Percentiles rank a stretch among this genome's conserved stretches.
phyloP scores from a whole-genome alignment of 1,140 invertebrate species.

The Zaprionus vittiger region DNA sequence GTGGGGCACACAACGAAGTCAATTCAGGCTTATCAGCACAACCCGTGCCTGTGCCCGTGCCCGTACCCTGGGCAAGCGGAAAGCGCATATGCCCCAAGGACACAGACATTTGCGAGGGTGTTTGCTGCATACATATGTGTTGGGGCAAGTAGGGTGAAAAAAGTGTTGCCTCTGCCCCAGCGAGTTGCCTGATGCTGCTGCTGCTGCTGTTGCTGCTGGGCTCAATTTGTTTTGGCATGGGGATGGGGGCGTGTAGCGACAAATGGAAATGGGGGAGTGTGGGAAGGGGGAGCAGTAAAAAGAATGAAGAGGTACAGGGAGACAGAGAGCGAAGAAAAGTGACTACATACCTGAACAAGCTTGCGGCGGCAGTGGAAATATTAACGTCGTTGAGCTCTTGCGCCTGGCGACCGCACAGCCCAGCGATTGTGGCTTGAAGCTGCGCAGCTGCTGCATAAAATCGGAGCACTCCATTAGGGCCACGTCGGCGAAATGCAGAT shows the following conservation, averaged over 20 bases:
- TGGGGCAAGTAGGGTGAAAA: slow-evolving; percentile 3
- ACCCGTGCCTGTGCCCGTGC: not conserved
- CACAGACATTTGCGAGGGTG: not conserved
- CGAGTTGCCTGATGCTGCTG: not conserved
- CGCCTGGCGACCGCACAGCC: slow-evolving; percentile 96
- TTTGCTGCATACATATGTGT: slow-evolving; percentile 18
- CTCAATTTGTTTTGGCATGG: slow-evolving; percentile 9
- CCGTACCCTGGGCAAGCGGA: not conserved
- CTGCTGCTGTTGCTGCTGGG: slow-evolving; percentile 6
- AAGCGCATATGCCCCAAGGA: slow-evolving; percentile 8
- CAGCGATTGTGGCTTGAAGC: slow-evolving; percentile 97
- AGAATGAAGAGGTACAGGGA: not conserved
- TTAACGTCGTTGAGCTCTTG: slow-evolving; percentile 96
- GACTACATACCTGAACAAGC: slow-evolving; percentile 93
- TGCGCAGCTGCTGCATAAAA: slow-evolving; percentile 97
- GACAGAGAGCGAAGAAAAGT: slow-evolving; percentile 8
- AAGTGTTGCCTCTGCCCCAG: slow-evolving; percentile 8
- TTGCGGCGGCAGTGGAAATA: slow-evolving; percentile 96
- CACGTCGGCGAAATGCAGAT: slow-evolving; percentile 89
- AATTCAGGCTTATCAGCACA: not conserved
- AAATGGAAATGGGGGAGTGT: not conserved
- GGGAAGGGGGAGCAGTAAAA: slow-evolving; percentile 8
- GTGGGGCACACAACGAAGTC: not conserved
- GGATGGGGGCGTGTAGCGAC: not conserved
- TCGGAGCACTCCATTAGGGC: slow-evolving; percentile 97